phyloP scores from a whole-genome alignment of 2,888 invertebrate genomes.

The Rambutsinella grinnellia region DNA sequence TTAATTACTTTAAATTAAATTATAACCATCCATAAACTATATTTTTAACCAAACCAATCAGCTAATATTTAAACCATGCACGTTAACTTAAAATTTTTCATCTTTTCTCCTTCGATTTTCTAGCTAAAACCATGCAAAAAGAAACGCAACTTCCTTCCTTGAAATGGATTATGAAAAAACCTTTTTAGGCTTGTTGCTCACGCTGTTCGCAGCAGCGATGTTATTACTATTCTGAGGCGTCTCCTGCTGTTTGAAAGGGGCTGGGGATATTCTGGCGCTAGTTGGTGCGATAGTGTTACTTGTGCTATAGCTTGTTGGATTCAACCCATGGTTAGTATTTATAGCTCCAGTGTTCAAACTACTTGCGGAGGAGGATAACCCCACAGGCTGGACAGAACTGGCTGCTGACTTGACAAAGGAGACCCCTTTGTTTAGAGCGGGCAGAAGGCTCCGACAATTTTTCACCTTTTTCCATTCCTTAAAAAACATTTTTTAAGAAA shows the following conservation, averaged over 20 bases:
- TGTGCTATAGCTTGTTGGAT: conserved; percentile 19
- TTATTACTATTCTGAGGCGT: too few species aligned
- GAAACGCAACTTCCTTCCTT: conserved; percentile 27
- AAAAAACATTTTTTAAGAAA: too few species aligned
- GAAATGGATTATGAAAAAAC: conserved; percentile 50
- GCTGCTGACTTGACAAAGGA: conserved; percentile 61
- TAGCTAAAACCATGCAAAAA: conserved; percentile 34
- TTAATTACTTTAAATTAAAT: too few species aligned
- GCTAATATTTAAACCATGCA: too few species aligned
- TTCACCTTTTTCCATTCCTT: conserved; percentile 66
- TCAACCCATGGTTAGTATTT: conserved; percentile 50
- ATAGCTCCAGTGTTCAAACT: conserved; percentile 53
- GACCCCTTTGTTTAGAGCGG: conserved; percentile 62
- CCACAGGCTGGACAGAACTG: conserved; percentile 56
- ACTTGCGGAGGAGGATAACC: conserved; percentile 60
- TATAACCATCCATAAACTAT: too few species aligned
- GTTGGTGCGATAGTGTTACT: conserved; percentile 53
- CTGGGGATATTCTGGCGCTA: conserved; percentile 54
- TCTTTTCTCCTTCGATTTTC: too few species aligned
- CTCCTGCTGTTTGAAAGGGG: conserved; percentile 52
- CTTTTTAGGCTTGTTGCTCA: conserved; percentile 64
- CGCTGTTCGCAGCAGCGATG: conserved; percentile 56
- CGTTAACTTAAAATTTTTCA: too few species aligned
- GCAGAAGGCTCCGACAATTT: conserved; percentile 62
- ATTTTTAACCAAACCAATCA: too few species aligned